phyloP scores from a whole-genome alignment of 2,113 vertebrate genomes.

The Mesitornis unicolor region DNA sequence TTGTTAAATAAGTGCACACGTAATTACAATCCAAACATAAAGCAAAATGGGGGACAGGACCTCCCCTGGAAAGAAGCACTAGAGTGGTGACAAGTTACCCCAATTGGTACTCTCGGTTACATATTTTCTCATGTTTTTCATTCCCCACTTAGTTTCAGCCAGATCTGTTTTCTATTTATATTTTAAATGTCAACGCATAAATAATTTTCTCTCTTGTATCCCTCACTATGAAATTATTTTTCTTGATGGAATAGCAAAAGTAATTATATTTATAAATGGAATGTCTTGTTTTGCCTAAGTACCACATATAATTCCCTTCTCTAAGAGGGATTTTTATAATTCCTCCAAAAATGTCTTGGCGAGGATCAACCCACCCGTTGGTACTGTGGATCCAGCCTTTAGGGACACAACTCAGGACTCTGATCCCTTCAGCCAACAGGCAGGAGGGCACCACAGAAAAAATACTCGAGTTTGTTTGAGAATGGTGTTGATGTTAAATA shows the following conservation, averaged over 20 bases:
- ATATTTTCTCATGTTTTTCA: conserved; percentile 29
- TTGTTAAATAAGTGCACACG: background rate
- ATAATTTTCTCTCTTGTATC: conserved; percentile 42
- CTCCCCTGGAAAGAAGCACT: background rate
- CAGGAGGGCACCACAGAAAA: conserved; percentile 5
- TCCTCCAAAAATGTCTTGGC: conserved; percentile 59
- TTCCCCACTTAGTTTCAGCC: conserved; percentile 25
- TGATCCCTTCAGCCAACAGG: conserved; percentile 1
- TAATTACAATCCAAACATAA: background rate
- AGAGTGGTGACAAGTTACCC: background rate
- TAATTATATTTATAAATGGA: conserved; percentile 64
- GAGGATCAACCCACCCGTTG: conserved; percentile 15
- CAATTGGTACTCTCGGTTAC: background rate
- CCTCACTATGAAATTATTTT: conserved; percentile 50
- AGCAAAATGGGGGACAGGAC: background rate
- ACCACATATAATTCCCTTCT: conserved; percentile 38
- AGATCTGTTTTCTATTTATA: conserved; percentile 50
- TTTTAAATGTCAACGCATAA: conserved; percentile 28
- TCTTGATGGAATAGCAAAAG: conserved; percentile 46
- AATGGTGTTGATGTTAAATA: background rate
- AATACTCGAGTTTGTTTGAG: background rate
- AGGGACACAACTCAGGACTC: background rate
- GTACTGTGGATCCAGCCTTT: background rate
- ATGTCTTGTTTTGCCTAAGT: conserved; percentile 59
- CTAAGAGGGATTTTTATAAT: conserved; percentile 62